phyloP scores from a whole-genome alignment of 2,888 invertebrate genomes.

The Omphaloscelis lunosa region DNA sequence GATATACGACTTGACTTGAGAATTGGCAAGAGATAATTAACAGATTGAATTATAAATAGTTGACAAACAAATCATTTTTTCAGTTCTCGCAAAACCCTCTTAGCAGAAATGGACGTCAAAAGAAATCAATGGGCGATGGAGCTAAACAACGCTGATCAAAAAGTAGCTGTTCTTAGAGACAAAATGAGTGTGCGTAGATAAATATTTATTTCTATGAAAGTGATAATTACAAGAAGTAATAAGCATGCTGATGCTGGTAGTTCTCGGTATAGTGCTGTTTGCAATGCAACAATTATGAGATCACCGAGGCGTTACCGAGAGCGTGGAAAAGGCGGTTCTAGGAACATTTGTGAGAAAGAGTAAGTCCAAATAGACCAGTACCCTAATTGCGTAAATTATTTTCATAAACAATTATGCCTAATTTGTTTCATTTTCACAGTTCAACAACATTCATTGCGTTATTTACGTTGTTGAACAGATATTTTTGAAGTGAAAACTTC shows the following conservation, averaged over 20 bases:
- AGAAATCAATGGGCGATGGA: slow-evolving; percentile 73
- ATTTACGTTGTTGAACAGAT: too few relatives aligned
- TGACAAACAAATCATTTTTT: slow-evolving; percentile 10
- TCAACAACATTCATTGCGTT: too few relatives aligned
- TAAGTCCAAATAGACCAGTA: slow-evolving; percentile 5
- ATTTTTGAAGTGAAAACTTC: too few relatives aligned
- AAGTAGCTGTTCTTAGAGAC: slow-evolving; percentile 81
- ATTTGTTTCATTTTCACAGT: too few relatives aligned
- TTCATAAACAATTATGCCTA: too few relatives aligned
- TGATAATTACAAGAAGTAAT: slow-evolving; percentile 32
- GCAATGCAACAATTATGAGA: slow-evolving; percentile 50
- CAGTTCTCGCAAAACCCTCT: slow-evolving; percentile 73
- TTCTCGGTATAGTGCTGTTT: slow-evolving; percentile 49
- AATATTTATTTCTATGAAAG: slow-evolving; percentile 30
- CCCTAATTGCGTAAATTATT: too few relatives aligned
- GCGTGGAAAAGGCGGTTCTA: slow-evolving; percentile 48
- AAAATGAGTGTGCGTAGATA: slow-evolving; percentile 77
- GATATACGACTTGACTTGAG: not conserved
- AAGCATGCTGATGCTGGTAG: slow-evolving; percentile 41
- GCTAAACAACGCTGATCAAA: slow-evolving; percentile 75
- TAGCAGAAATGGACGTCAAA: slow-evolving; percentile 72
- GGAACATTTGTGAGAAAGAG: slow-evolving; percentile 53
- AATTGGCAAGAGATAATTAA: not conserved
- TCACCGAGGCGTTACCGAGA: slow-evolving; percentile 56
- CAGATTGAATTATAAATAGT: not conserved